A percentile compares a stretch with the other conserved stretches of the same genome.
These are phyloP conservation scores for Notolepis coatsorum DNA, from an alignment of 2,797 vertebrate genomes.

Conservation along the genomic window DNA sequence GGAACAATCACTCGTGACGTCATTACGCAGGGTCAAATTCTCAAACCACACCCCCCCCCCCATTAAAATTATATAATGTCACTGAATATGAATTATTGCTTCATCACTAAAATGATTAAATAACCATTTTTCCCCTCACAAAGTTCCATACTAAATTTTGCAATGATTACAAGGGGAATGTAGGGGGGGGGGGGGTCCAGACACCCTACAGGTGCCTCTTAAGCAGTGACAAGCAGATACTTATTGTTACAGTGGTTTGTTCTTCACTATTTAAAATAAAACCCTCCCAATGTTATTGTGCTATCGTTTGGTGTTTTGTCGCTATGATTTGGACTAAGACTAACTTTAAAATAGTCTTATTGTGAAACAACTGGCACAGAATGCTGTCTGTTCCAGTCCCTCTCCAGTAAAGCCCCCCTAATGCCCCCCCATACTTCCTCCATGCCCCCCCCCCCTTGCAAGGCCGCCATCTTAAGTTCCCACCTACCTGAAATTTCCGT, in stretches of 20 bases:
- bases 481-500: conserved; percentile 90
- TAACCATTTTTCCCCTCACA: conserved; percentile 37
- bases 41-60: conserved; percentile 36
- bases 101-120: too few species aligned
- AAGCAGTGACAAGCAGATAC: conserved; percentile 50
- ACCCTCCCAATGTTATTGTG: rapidly evolving
- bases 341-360: too few species aligned
- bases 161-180: conserved; percentile 64
- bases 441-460: conserved; percentile 75
- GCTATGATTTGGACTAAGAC: too few species aligned
- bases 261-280: neutral
- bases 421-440: conserved; percentile 72
- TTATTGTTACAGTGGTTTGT: neutral
- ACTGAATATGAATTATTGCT: rapidly evolving
- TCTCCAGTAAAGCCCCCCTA: conserved; percentile 49
- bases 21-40: conserved; percentile 82
- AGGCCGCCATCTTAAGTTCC: conserved; percentile 88
- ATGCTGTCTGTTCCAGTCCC: conserved; percentile 21
- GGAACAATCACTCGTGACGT: conserved; percentile 80
- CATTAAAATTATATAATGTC: conserved; percentile 28
- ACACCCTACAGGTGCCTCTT: conserved; percentile 40
- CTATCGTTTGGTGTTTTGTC: neutral
- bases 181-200: conserved; percentile 43
- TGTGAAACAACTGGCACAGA: too few species aligned
- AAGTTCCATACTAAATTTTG: conserved; percentile 71